These are phyloP conservation scores for Acanthurus tractus DNA, from an alignment of 2,797 vertebrate species.

Conservation along the genomic window DNA sequence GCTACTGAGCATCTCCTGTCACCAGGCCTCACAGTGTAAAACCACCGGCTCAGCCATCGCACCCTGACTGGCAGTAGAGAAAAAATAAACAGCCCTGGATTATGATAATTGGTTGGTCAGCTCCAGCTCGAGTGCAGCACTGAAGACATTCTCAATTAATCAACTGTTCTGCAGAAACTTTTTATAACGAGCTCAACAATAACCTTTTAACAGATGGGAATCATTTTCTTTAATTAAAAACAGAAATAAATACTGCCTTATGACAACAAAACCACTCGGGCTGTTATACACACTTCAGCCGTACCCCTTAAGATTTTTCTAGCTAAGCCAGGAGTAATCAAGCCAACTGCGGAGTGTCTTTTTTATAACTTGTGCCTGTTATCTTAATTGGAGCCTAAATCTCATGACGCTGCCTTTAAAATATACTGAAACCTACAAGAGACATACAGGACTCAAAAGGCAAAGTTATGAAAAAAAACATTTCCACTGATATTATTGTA, in stretches of 20 bases:
- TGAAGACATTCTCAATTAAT: constrained; percentile 90
- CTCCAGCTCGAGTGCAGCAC: constrained; percentile 78
- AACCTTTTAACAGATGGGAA: constrained; percentile 91
- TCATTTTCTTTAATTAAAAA: constrained; percentile 93
- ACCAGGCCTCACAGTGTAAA: constrained; percentile 64
- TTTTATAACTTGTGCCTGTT: constrained; percentile 37
- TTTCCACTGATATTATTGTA: not conserved
- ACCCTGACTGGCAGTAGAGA: constrained; percentile 79
- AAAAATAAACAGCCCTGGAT: constrained; percentile 92
- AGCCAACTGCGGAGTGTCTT: constrained; percentile 43
- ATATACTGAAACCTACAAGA: constrained; percentile 10
- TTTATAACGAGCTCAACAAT: constrained; percentile 88
- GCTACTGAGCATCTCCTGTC: constrained; percentile 75
- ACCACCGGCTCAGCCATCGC: constrained; percentile 59
- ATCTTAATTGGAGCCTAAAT: constrained; percentile 37
- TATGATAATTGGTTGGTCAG: constrained; percentile 91
- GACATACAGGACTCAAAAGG: not conserved
- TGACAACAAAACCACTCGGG: constrained; percentile 81
- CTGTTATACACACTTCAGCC: constrained; percentile 66
- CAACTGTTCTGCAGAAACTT: constrained; percentile 88
- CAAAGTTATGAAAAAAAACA: not conserved
- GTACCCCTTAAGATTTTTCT: constrained; percentile 62
- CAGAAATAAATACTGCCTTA: constrained; percentile 89
- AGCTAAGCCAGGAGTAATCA: constrained; percentile 49
- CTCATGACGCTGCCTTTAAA: constrained; percentile 9